Percentiles rank a stretch among this genome's conserved stretches.
phyloP scores from a whole-genome alignment of 2,888 invertebrate species.

The Orthosia cruda region DNA sequence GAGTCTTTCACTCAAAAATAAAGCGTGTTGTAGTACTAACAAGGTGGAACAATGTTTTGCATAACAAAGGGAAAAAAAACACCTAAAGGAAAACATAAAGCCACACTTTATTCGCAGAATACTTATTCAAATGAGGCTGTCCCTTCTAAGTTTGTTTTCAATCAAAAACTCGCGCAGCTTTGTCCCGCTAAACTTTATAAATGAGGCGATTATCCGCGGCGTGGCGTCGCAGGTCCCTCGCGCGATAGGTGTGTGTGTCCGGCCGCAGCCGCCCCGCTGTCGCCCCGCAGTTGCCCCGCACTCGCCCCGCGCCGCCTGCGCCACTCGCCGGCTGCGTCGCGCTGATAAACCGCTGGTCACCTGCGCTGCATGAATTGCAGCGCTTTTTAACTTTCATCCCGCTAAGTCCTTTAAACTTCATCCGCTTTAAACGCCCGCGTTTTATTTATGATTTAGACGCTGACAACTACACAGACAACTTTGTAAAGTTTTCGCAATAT shows the following conservation, averaged over 20 bases:
- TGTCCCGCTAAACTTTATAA: conserved; percentile 92
- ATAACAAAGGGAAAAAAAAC: conserved; percentile 91
- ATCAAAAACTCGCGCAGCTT: conserved; percentile 92
- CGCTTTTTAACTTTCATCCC: conserved; percentile 91
- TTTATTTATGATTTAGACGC: conserved; percentile 89
- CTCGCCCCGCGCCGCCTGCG: conserved; percentile 63
- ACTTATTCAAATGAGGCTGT: conserved; percentile 92
- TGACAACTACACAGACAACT: conserved; percentile 84
- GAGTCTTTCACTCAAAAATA: conserved; percentile 92
- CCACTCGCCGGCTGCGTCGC: conserved; percentile 80
- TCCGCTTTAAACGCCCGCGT: conserved; percentile 86
- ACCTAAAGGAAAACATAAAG: conserved; percentile 92
- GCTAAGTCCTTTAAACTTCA: conserved; percentile 89
- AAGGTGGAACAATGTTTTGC: conserved; percentile 92
- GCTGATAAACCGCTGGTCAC: conserved; percentile 91
- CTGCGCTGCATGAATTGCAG: conserved; percentile 91
- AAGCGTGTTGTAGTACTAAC: conserved; percentile 92
- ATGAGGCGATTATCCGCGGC: conserved; percentile 91
- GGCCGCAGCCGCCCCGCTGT: conserved; percentile 59
- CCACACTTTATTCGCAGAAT: conserved; percentile 92
- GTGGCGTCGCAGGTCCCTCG: conserved; percentile 81
- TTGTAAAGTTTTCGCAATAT: conserved; percentile 79
- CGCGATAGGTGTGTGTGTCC: conserved; percentile 84
- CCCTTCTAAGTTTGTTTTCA: conserved; percentile 92
- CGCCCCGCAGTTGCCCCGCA: conserved; percentile 59